Base-by-base conservation (phyloP, 1,140 invertebrate genomes). In the Rhopalosiphum maidis region DNA sequence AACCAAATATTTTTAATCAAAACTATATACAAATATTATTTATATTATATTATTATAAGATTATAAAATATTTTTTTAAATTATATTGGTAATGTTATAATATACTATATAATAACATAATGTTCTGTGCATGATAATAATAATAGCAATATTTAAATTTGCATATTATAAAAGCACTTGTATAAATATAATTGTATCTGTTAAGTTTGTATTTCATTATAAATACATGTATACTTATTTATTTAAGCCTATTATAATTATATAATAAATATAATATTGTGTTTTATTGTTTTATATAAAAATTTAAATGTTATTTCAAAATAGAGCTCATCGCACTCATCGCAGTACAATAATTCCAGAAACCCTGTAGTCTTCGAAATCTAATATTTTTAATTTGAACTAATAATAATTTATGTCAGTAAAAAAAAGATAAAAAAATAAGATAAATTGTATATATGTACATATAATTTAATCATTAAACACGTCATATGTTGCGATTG, bases 121-220 rank as follows among this genome's bases (percentile, higher is more conserved):
- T 77, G 11, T 77, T 21, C 11, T 86, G 8, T 8, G 86, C n/a
- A 51, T 35, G n/a, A n/a, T 54, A 23, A 51, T 35, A 35, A 88
- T 51, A 88, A n/a, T 51, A 51, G 30, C 46, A 88, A 88, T 88
- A 86, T 21, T 51, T 51, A 35, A 88, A 46, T 88, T 88, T 88
- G 46, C 46, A 88, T 90, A 41, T 15, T 90, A 60, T 15, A 86
- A 86, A 30, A 90, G 41, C 88, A 90, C 25, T 54, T 90, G 88
- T 90, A 60, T 55, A 55, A 90, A 55, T 90, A 55, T 30, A 87
- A 48, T 22, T 46, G 18, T 48, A n/a, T 18, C 43, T 41, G 30
- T 77, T 68, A 48, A 43, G 21, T 48, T 46, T 86, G 15, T 4
- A 41, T 46, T 87, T 46, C 4, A 48, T 30, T n/a, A 25, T n/a